phyloP scores from a whole-genome alignment of 2,113 vertebrate species.

The Oreotrochilus melanogaster region DNA sequence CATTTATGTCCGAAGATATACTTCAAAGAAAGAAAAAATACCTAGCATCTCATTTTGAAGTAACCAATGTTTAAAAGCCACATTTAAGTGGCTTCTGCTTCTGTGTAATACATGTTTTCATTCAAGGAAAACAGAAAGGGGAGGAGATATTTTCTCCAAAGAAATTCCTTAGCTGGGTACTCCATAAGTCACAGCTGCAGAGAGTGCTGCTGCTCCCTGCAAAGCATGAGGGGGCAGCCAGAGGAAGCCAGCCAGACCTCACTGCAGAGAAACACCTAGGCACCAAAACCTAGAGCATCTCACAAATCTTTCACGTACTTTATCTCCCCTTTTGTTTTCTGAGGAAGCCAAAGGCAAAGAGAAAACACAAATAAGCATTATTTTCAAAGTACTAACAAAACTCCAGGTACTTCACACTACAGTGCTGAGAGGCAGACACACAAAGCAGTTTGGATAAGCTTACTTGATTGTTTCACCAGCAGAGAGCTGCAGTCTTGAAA shows the following conservation, averaged over 20 bases:
- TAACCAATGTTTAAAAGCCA: slow-evolving; percentile 30
- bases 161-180: neutral
- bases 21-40: slow-evolving; percentile 36
- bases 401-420: neutral
- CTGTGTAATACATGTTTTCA: neutral
- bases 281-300: neutral
- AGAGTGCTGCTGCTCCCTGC: neutral
- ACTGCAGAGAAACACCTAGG: neutral
- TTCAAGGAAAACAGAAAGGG: neutral
- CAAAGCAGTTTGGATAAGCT: neutral
- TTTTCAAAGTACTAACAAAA: neutral
- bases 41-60: slow-evolving; percentile 12
- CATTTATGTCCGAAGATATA: neutral
- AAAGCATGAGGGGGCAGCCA: neutral
- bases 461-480: neutral
- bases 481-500: slow-evolving; percentile 1
- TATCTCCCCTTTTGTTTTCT: neutral
- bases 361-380: neutral
- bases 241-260: neutral
- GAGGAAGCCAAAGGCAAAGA: neutral
- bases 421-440: neutral
- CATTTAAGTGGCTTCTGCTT: neutral
- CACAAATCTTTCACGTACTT: neutral
- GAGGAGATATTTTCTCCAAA: neutral
- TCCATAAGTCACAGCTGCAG: neutral